phyloP scores from a whole-genome alignment of 2,888 invertebrate species.

The Antheraea yamamai region DNA sequence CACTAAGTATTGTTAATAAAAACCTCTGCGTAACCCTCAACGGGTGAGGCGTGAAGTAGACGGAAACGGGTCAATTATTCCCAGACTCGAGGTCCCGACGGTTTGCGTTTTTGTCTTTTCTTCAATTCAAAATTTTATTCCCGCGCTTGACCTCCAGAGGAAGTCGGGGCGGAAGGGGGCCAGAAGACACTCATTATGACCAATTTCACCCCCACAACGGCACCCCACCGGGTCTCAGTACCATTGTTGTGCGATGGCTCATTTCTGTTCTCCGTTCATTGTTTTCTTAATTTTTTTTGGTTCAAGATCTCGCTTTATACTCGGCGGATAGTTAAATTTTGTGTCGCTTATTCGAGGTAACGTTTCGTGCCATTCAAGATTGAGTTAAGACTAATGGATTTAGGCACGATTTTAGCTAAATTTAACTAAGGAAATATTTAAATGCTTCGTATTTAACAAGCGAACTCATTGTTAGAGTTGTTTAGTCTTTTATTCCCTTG shows the following conservation, averaged over 20 bases:
- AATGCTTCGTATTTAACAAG: no score
- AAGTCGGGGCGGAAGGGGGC: slow-evolving; percentile 42
- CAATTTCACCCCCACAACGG: slow-evolving; percentile 74
- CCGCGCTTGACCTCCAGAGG: slow-evolving; percentile 72
- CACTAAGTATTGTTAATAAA: neutral
- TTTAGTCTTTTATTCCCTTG: no score
- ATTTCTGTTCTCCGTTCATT: slow-evolving; percentile 66
- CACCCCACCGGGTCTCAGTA: neutral
- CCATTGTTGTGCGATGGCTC: slow-evolving; percentile 61
- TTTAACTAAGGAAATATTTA: no score
- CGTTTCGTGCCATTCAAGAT: neutral
- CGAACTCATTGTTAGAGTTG: no score
- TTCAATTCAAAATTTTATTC: slow-evolving; percentile 79
- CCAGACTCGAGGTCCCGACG: neutral
- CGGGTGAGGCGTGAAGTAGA: neutral
- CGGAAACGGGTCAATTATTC: slow-evolving; percentile 2
- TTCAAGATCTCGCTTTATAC: slow-evolving; percentile 41
- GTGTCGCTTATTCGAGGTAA: neutral
- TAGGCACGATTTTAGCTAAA: neutral
- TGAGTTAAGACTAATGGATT: neutral
- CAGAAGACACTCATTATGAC: slow-evolving; percentile 76
- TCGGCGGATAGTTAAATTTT: slow-evolving; percentile 24
- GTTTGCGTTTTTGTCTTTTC: slow-evolving; percentile 61
- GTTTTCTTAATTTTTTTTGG: slow-evolving; percentile 41
- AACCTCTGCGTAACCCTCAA: neutral